These are phyloP conservation scores for Triops cancriformis DNA, from an alignment of 1,140 invertebrate genomes.

Conservation along the genomic window DNA sequence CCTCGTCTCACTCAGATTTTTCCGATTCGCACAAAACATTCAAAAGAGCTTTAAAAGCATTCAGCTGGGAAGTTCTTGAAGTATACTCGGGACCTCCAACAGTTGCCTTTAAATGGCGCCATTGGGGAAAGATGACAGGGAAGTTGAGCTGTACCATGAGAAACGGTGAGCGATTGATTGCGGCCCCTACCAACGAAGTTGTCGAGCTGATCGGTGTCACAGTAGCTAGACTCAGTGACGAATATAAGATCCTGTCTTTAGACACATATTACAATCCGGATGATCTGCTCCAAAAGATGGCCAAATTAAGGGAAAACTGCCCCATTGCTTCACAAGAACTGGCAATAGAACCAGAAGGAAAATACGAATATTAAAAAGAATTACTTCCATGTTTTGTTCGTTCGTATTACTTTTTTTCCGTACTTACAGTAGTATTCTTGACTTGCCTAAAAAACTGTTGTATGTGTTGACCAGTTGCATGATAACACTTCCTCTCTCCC, in stretches of 20 bases:
- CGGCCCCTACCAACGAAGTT: slow-evolving; percentile 21
- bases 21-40: slow-evolving; percentile 27
- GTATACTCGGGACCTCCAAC: slow-evolving; percentile 28
- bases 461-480: too few relatives aligned
- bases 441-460: too few relatives aligned
- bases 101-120: slow-evolving; percentile 31
- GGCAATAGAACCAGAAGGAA: background rate
- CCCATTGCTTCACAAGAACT: background rate
- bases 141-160: slow-evolving; percentile 27
- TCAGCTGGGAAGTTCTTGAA: slow-evolving; percentile 28
- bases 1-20: background rate
- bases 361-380: background rate
- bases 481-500: too few relatives aligned
- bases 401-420: too few relatives aligned
- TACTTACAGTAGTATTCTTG: too few relatives aligned
- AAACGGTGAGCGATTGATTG: slow-evolving; percentile 19
- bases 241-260: slow-evolving; percentile 26
- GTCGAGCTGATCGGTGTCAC: slow-evolving; percentile 21
- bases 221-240: slow-evolving; percentile 19
- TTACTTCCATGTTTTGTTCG: too few relatives aligned
- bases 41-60: slow-evolving; percentile 19
- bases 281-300: slow-evolving; percentile 28
- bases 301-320: background rate
- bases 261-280: slow-evolving; percentile 29
- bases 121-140: slow-evolving; percentile 29